A percentile compares a stretch with the other conserved stretches of the same genome.
Conservation (phyloP, 2,888 invertebrate species). For the Bursaphelenchus okinawaensis region DNA sequence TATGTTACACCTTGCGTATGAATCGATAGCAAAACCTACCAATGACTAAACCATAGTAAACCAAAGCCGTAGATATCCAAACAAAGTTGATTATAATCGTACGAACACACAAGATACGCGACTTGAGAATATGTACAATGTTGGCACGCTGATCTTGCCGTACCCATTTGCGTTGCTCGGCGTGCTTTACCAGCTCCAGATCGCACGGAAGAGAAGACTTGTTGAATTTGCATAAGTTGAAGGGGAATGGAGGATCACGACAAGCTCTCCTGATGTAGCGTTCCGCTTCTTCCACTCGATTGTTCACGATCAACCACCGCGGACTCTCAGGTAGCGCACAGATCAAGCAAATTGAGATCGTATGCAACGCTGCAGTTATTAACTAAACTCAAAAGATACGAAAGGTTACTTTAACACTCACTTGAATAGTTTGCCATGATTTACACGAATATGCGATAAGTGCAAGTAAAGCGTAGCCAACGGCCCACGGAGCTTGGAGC, state of each 20-base stretch:
- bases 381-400: no score
- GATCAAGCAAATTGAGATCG: slow-evolving; percentile 50
- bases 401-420: slow-evolving; percentile 25
- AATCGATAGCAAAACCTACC: slow-evolving; percentile 28
- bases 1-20: background rate
- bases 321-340: slow-evolving; percentile 57
- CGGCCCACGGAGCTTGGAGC: slow-evolving; percentile 57
- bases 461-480: slow-evolving; percentile 57
- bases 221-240: slow-evolving; percentile 49
- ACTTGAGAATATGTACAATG: slow-evolving; percentile 41
- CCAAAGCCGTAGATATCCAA: slow-evolving; percentile 57
- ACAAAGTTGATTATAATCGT: slow-evolving; percentile 52
- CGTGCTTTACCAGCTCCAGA: slow-evolving; percentile 52
- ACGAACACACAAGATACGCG: slow-evolving; percentile 32
- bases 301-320: slow-evolving; percentile 55
- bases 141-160: slow-evolving; percentile 41
- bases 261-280: slow-evolving; percentile 55
- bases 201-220: slow-evolving; percentile 53
- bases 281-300: slow-evolving; percentile 56
- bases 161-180: slow-evolving; percentile 52
- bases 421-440: slow-evolving; percentile 56
- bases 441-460: slow-evolving; percentile 54
- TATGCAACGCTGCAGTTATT: slow-evolving; percentile 55
- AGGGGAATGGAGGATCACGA: slow-evolving; percentile 53
- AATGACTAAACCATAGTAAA: slow-evolving; percentile 58